Percentiles rank a stretch among this genome's conserved stretches.
Conservation (phyloP, 2,888 invertebrate species). For the Corbicula japonica region DNA sequence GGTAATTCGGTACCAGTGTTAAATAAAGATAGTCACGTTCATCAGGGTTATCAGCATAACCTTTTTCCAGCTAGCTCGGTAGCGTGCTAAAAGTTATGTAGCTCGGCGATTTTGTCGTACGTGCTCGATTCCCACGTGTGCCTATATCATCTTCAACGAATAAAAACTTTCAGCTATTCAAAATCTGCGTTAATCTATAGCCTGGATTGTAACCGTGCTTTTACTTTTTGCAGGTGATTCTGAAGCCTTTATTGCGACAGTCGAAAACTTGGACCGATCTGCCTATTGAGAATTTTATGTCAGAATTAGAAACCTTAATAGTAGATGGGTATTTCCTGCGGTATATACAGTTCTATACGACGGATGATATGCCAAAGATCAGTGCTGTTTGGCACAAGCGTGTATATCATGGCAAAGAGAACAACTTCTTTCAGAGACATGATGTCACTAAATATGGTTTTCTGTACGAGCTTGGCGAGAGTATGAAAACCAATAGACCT, state of each 20-base stretch:
- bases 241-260: not conserved
- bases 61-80: too few relatives aligned
- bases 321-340: slow-evolving; percentile 12
- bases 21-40: too few relatives aligned
- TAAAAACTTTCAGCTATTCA: too few relatives aligned
- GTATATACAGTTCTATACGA: slow-evolving; percentile 74
- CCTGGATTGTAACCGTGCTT: too few relatives aligned
- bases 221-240: not conserved
- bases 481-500: slow-evolving; percentile 71
- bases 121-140: too few relatives aligned
- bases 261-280: slow-evolving; percentile 64
- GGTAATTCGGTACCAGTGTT: too few relatives aligned
- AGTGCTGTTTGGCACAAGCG: slow-evolving; percentile 78
- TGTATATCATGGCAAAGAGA: slow-evolving; percentile 27
- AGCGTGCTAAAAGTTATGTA: too few relatives aligned
- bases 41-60: too few relatives aligned
- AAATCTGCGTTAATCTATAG: too few relatives aligned
- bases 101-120: too few relatives aligned
- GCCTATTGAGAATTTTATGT: slow-evolving; percentile 73
- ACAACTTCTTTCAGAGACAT: slow-evolving; percentile 77
- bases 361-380: slow-evolving; percentile 69
- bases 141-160: too few relatives aligned
- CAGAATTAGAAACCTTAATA: slow-evolving; percentile 14
- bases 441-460: slow-evolving; percentile 81
- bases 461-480: slow-evolving; percentile 78